Evolutionary conservation across 2,797 vertebrate species (phyloP).

Genomic region (Pampus argenteus): DNA sequence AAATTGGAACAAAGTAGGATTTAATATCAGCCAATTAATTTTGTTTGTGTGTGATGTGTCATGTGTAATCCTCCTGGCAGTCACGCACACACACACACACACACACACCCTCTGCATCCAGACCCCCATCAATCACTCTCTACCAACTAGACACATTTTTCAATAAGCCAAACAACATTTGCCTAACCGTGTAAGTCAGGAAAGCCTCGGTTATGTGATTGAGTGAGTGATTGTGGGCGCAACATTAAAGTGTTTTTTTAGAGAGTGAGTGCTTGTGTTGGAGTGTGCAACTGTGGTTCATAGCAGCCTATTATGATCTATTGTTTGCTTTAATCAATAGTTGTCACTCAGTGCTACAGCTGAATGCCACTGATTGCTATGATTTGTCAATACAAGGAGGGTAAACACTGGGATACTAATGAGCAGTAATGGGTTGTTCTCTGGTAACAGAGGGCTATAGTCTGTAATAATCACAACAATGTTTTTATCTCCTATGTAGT

Average conservation of each 20-base stretch:
- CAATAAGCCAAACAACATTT: slow-evolving; percentile 45
- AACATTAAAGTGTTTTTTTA: slow-evolving; percentile 54
- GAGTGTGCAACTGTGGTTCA: slow-evolving; percentile 60
- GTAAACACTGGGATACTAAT: slow-evolving; percentile 76
- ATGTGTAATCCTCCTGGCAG: slow-evolving; percentile 35
- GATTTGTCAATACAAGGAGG: slow-evolving; percentile 70
- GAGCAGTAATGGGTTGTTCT: slow-evolving; percentile 74
- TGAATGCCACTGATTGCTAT: slow-evolving; percentile 75
- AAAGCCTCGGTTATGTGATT: slow-evolving; percentile 49
- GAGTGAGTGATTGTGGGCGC: slow-evolving; percentile 41
- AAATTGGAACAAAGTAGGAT: slow-evolving; percentile 53
- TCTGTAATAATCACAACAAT: slow-evolving; percentile 58
- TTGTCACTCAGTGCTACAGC: slow-evolving; percentile 71
- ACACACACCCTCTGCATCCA: slow-evolving; percentile 17
- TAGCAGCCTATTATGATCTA: slow-evolving; percentile 73
- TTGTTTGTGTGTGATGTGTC: slow-evolving; percentile 36
- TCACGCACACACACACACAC: neutral
- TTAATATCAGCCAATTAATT: slow-evolving; percentile 52
- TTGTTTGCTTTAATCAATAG: slow-evolving; percentile 79
- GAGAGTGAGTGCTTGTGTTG: slow-evolving; percentile 48
- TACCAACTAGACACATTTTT: slow-evolving; percentile 40
- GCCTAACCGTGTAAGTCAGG: slow-evolving; percentile 44
- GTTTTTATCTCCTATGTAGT: no score
- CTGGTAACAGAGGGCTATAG: slow-evolving; percentile 45
- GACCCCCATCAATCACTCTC: slow-evolving; percentile 38